Evolutionary conservation across 30 jellyfish, hydroid and myxozoan genomes (phyloP), one percentile per base, ranked within the genome.

Genomic region (Aurelia aurita): DNA sequence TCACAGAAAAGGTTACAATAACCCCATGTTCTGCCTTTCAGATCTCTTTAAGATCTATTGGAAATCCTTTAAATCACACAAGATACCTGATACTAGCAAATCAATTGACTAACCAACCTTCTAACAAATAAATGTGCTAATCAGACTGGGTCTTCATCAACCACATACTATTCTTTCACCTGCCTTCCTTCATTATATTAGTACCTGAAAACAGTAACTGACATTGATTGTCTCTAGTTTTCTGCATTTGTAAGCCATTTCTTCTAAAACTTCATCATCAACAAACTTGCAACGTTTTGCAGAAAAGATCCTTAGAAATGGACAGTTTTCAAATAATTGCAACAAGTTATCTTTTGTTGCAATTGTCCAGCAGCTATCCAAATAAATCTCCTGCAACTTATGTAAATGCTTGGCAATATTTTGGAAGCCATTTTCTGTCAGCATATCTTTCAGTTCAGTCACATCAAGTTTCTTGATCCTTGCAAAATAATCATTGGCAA

Each of bases 301-400:
- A 13, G 96, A 86, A 58, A 74, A 86, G 28, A 1, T 1, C 65
- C 51, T 64, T 18, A 86, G 44, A 23, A 21, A 28, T 21, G 53
- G 76, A 55, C 96, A 86, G 12, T 68, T 66, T 18, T 32, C 31
- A 46, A 75, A 32, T 58, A 86, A 31, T 15, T 39, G 31, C 7
- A 74, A 15, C 43, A 86, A 53, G 54, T 86, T 86, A 4, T 19
- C 18, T 32, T 66, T 66, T 3, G 79, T 19, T 2, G 90, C 89
- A 28, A 59, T 31, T 19, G 72, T 74, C 96, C 96, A 86, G 86
- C 96, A 86, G 14, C 80, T 26, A 55, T 86, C 85, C 60, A 86
- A 35, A 55, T 28, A 49, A 12, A 86, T 55, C 64, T 86, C 89
- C 49, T 51, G 65, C 61, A 86, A 74, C 6, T 67, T 62, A 49